These are phyloP conservation scores for Labeo rohita DNA, from an alignment of 2,113 vertebrate genomes.

Conservation along the genomic window DNA sequence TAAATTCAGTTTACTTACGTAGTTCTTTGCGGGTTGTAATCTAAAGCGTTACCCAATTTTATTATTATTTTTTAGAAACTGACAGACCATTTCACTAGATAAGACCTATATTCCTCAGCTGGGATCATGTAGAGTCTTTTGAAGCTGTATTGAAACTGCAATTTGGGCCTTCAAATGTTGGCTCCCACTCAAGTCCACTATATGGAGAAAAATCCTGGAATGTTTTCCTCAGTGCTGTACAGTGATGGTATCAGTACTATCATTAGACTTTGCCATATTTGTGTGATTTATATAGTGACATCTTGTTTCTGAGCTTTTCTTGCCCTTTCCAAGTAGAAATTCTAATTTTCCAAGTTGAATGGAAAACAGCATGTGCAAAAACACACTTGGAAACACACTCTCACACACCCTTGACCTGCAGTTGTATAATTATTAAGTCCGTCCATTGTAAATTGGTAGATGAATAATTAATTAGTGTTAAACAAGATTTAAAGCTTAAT, in stretches of 20 bases:
- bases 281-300: background rate
- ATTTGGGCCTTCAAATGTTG: no score
- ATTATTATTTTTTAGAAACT: no score
- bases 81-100: no score
- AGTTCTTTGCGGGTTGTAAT: no score
- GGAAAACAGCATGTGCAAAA: background rate
- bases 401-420: background rate
- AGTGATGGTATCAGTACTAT: background rate
- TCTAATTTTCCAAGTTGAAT: background rate
- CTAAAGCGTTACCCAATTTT: no score
- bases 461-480: constrained; percentile 17
- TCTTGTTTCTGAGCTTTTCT: background rate
- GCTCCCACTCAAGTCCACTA: no score
- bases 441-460: background rate
- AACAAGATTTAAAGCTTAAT: constrained; percentile 16
- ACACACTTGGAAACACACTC: background rate
- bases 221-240: background rate
- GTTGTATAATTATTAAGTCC: background rate
- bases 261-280: background rate
- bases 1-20: no score
- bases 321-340: background rate
- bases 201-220: no score
- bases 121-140: no score
- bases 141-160: no score
- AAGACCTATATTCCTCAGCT: no score